Conservation (phyloP, 30 jellyfish, hydroid and myxozoan species). For the Pelagia noctiluca region DNA sequence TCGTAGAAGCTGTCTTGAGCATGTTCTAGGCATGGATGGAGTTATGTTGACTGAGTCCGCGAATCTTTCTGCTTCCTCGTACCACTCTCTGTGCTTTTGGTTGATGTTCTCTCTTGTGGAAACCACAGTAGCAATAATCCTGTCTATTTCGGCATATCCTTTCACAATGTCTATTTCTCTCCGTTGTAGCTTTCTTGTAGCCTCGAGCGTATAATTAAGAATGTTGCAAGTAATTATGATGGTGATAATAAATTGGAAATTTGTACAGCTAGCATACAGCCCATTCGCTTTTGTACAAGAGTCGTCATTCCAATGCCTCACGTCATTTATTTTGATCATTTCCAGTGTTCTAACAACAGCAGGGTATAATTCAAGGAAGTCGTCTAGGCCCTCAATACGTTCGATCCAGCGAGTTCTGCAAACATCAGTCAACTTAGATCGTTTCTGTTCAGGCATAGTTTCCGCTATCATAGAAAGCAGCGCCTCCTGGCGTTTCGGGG, state of each 20-base stretch:
- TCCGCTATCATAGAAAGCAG: too few relatives aligned
- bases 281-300: neutral
- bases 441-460: conserved; percentile 4
- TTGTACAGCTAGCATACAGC: neutral
- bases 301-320: neutral
- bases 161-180: too few relatives aligned
- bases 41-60: neutral
- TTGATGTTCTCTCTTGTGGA: neutral
- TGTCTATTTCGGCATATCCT: conserved; percentile 2
- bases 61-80: neutral
- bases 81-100: neutral
- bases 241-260: neutral
- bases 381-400: neutral
- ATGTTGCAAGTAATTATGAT: too few relatives aligned
- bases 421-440: too few relatives aligned
- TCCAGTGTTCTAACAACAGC: neutral
- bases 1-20: conserved; percentile 11
- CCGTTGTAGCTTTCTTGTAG: too few relatives aligned
- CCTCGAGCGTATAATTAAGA: too few relatives aligned
- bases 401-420: conserved; percentile 22
- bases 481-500: too few relatives aligned
- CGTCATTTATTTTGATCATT: neutral
- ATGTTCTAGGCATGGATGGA: conserved; percentile 14
- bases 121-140: neutral
- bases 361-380: too few relatives aligned